Conservation (phyloP, 2,888 invertebrate species). For the Hofmannophila pseudospretella region DNA sequence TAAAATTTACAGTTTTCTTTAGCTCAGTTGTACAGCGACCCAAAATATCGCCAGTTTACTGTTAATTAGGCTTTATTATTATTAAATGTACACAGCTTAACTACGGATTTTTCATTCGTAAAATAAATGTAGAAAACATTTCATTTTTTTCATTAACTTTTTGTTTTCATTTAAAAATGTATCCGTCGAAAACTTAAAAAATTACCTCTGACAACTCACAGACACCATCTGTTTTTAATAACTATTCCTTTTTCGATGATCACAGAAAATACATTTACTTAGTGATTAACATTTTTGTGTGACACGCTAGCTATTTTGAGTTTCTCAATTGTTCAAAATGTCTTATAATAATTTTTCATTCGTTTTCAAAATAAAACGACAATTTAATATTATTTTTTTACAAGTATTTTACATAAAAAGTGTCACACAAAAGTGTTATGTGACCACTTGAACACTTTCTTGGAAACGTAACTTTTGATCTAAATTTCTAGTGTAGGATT, state of each 20-base stretch:
- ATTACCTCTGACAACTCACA: conserved; percentile 60
- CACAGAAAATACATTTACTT: conserved; percentile 54
- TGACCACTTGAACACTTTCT: conserved; percentile 67
- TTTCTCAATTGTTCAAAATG: conserved; percentile 39
- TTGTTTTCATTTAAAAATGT: conserved; percentile 55
- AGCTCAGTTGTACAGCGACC: conserved; percentile 18
- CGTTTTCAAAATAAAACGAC: conserved; percentile 51
- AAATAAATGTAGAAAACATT: conserved; percentile 68
- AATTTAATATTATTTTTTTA: conserved; percentile 31
- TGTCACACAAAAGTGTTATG: conserved; percentile 37
- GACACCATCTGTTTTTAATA: conserved; percentile 58
- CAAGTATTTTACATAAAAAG: conserved; percentile 30
- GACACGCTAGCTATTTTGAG: conserved; percentile 29
- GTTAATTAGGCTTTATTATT: conserved; percentile 59
- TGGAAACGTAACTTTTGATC: conserved; percentile 74
- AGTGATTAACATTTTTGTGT: conserved; percentile 35
- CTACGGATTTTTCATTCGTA: conserved; percentile 65
- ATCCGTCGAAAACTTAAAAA: conserved; percentile 62
- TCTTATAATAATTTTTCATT: conserved; percentile 37
- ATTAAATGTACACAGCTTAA: conserved; percentile 71
- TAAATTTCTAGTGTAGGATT: conserved; percentile 74
- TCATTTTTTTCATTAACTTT: conserved; percentile 35
- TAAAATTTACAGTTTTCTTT: conserved; percentile 18
- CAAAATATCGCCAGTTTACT: conserved; percentile 33
- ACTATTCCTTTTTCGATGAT: conserved; percentile 72